Evolutionary conservation across 2,113 vertebrate species (phyloP), one percentile per base, ranked within the genome.

Genomic region (Petrocephalus zakoni): DNA sequence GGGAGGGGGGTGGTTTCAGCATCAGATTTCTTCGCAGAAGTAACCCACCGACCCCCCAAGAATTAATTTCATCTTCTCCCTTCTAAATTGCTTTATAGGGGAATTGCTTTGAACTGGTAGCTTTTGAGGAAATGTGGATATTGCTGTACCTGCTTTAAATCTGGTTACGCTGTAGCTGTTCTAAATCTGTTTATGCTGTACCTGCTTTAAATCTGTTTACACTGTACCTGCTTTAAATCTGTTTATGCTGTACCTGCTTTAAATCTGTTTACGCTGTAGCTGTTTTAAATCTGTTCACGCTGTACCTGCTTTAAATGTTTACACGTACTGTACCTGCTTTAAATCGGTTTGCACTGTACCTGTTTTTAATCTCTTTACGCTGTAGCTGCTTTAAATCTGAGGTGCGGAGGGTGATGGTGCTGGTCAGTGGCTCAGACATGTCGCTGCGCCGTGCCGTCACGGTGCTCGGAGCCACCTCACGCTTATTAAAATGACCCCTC

Each of bases 401-500:
- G 42, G 42, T 42, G 42, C 42, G 42, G 42, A 42, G 42, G 42
- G 42, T 3, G 42, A 42, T 42, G 42, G 42, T 42, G 42, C 42
- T 3, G 42, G 42, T 42, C 1, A 42, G 42, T 42, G 42, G 42
- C 42, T 3, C 42, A 42, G 42, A 42, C 42, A 42, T 42, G n/a
- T n/a, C n/a, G n/a, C n/a, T n/a, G 42, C 42, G 42, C 42, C 42
- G 42, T 42, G 42, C 42, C 42, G 3, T 42, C 42, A 42, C 42
- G 42, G 42, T 42, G 42, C 42, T 42, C 42, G 3, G 42, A 42
- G 42, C 42, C 42, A 1, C 42, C 42, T 42, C 42, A 42, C 89
- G 22, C 87, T 92, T 91, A 92, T 94, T 92, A 90, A 92, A 93
- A 92, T 29, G 61, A 68, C 89, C 85, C 90, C 91, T 91, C 90